Conservation (phyloP, 2,888 invertebrate genomes). For the Ophioninae sp. region DNA sequence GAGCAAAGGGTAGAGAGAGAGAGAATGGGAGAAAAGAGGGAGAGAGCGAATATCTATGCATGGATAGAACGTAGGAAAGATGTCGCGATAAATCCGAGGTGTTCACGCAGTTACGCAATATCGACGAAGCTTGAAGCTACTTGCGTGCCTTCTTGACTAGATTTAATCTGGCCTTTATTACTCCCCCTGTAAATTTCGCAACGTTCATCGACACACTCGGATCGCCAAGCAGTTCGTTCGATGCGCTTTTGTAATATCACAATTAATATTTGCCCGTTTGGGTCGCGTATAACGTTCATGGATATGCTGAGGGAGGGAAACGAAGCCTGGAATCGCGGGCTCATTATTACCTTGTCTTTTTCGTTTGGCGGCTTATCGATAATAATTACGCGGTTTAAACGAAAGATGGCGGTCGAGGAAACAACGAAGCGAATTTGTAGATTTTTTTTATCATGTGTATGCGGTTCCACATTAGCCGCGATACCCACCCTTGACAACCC, state of each 20-base stretch:
- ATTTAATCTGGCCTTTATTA: constrained; percentile 54
- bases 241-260: constrained; percentile 49
- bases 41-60: constrained; percentile 13
- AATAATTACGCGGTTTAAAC: background rate
- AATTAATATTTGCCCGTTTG: constrained; percentile 44
- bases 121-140: constrained; percentile 34
- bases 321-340: background rate
- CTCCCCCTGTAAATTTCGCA: constrained; percentile 2
- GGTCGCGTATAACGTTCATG: constrained; percentile 39
- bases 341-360: background rate
- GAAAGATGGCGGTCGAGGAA: background rate
- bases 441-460: background rate
- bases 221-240: constrained; percentile 18
- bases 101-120: constrained; percentile 23
- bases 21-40: background rate
- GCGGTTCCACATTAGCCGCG: background rate
- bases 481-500: background rate
- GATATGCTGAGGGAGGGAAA: constrained; percentile 26
- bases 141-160: constrained; percentile 48
- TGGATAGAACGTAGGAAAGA: constrained; percentile 19
- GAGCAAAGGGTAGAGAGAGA: constrained; percentile 2
- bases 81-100: constrained; percentile 36
- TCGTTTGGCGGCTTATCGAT: constrained; percentile 5
- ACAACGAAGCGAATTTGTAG: background rate
- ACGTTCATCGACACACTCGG: background rate